Evolutionary conservation across 2,113 vertebrate genomes (phyloP).

Genomic region (Pseudonaja textilis): DNA sequence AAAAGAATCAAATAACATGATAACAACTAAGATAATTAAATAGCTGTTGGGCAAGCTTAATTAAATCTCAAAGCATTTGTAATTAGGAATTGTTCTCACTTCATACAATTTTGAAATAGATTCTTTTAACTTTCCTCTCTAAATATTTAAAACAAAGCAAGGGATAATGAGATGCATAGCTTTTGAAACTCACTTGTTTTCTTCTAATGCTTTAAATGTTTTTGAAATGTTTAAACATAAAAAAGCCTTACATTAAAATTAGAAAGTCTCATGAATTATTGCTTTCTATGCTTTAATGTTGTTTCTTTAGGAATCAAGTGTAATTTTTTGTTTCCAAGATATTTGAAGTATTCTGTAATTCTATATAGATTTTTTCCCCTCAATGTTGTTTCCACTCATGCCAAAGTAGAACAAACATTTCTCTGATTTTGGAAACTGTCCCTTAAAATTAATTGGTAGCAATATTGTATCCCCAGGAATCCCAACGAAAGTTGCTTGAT

Average conservation of each 20-base stretch:
- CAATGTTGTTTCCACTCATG: background rate
- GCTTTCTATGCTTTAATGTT: conserved; percentile 33
- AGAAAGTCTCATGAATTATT: conserved; percentile 36
- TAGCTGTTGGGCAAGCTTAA: conserved; percentile 63
- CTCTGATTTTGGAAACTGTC: background rate
- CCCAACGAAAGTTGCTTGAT: background rate
- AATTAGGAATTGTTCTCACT: conserved; percentile 59
- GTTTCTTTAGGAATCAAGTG: conserved; percentile 41
- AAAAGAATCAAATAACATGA: conserved; percentile 54
- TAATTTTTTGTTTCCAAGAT: conserved; percentile 13
- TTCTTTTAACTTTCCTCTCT: background rate
- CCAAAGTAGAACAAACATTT: background rate
- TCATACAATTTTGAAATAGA: conserved; percentile 42
- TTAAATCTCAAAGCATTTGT: conserved; percentile 59
- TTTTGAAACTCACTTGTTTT: conserved; percentile 34
- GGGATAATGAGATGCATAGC: conserved; percentile 47
- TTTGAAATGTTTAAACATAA: conserved; percentile 40
- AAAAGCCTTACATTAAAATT: background rate
- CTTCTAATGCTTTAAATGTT: conserved; percentile 50
- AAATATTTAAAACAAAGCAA: conserved; percentile 46
- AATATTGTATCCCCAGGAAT: background rate
- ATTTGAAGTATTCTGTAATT: background rate
- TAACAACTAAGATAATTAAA: conserved; percentile 36
- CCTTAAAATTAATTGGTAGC: background rate
- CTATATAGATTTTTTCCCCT: too few relatives aligned